phyloP scores from a whole-genome alignment of 2,113 vertebrate species.

The Anseranas semipalmata region DNA sequence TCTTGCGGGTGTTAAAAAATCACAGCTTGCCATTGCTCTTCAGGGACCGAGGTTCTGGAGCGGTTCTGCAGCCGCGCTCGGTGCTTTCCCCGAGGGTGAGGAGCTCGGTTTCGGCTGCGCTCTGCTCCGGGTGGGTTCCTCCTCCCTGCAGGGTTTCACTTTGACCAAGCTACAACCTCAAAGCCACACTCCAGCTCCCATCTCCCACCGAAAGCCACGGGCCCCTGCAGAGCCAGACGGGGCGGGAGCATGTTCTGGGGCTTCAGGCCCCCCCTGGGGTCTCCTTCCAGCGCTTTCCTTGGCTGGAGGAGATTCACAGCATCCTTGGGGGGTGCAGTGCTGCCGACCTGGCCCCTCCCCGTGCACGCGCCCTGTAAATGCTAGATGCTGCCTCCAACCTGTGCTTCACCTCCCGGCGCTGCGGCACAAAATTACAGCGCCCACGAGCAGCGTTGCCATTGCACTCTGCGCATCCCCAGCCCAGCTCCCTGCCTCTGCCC shows the following conservation, averaged over 20 bases:
- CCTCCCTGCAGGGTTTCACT: conserved; percentile 3
- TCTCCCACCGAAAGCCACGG: neutral
- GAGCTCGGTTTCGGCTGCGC: neutral
- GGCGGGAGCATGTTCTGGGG: fast-evolving
- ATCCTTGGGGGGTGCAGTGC: fast-evolving
- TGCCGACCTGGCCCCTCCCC: neutral
- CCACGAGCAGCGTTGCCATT: neutral
- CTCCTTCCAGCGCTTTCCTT: neutral
- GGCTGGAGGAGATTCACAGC: neutral
- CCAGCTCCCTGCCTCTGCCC: fast-evolving
- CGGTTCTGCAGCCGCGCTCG: fast-evolving
- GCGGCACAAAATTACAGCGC: neutral
- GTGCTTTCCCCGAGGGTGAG: neutral
- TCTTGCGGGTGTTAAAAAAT: neutral
- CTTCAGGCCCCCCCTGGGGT: neutral
- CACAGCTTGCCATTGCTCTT: neutral
- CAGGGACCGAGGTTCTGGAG: fast-evolving
- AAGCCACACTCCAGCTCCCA: neutral
- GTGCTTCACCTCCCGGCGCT: fast-evolving
- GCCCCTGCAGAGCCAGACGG: neutral
- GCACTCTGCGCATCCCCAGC: neutral
- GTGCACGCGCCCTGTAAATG: neutral
- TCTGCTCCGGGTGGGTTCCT: neutral
- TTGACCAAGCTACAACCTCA: conserved; percentile 52
- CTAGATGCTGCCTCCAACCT: neutral